phyloP scores from a whole-genome alignment of 30 jellyfish, hydroid and myxozoan genomes.

The Catostylus mosaicus region DNA sequence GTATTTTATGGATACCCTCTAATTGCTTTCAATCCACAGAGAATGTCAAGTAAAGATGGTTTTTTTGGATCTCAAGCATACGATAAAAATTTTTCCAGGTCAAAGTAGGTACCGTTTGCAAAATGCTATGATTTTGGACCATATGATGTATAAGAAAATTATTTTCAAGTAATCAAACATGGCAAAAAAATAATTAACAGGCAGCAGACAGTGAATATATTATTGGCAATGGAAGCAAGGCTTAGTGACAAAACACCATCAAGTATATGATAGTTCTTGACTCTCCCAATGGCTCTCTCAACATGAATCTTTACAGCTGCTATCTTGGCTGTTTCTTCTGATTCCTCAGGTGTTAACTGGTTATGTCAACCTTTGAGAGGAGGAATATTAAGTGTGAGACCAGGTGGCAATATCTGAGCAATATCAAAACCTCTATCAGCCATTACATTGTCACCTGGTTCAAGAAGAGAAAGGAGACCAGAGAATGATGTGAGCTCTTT shows the following conservation, averaged over 20 bases:
- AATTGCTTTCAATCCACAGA: too few species aligned
- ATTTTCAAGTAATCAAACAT: too few species aligned
- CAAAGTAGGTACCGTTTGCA: too few species aligned
- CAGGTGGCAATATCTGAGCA: constrained; percentile 38
- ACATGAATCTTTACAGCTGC: constrained; percentile 54
- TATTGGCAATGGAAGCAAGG: constrained; percentile 29
- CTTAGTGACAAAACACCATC: constrained; percentile 41
- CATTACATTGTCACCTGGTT: constrained; percentile 59
- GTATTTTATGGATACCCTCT: not conserved
- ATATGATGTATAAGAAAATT: too few species aligned
- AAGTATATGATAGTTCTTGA: constrained; percentile 50
- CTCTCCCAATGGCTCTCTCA: constrained; percentile 56
- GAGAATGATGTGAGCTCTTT: constrained; percentile 40
- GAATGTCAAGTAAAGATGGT: too few species aligned
- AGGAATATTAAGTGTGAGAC: constrained; percentile 57
- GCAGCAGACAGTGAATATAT: constrained; percentile 42
- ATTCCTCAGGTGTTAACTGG: constrained; percentile 63
- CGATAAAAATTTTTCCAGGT: too few species aligned
- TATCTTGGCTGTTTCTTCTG: constrained; percentile 34
- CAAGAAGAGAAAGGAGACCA: constrained; percentile 28
- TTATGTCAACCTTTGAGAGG: constrained; percentile 40
- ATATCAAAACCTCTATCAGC: constrained; percentile 76
- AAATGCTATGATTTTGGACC: too few species aligned
- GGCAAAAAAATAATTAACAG: constrained; percentile 35
- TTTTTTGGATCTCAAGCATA: too few species aligned